A percentile compares a stretch with the other conserved stretches of the same genome.
Evolutionary conservation across 2,113 vertebrate genomes (phyloP).

Genomic region (Hucho hucho): DNA sequence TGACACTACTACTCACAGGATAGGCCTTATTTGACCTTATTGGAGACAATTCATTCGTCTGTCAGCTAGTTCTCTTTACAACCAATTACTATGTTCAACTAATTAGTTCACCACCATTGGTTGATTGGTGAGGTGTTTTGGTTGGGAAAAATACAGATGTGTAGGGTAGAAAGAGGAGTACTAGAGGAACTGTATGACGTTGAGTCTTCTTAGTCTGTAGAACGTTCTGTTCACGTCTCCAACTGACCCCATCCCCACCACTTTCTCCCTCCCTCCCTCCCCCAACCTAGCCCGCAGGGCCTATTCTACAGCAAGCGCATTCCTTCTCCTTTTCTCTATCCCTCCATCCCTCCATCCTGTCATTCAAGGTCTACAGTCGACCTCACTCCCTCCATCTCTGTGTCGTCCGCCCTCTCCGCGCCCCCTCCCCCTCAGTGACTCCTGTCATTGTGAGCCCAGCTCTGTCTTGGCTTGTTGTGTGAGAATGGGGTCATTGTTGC

Average conservation of each 20-base stretch:
- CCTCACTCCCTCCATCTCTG: conserved; percentile 24
- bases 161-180: too few species aligned
- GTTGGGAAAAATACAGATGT: too few species aligned
- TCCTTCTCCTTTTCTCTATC: conserved; percentile 40
- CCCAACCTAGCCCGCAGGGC: conserved; percentile 53
- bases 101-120: too few species aligned
- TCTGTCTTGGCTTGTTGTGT: conserved; percentile 67
- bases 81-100: too few species aligned
- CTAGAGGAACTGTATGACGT: too few species aligned
- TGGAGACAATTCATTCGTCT: too few species aligned
- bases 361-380: conserved; percentile 52
- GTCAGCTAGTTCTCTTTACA: too few species aligned
- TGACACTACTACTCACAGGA: too few species aligned
- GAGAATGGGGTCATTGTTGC: conserved; percentile 78
- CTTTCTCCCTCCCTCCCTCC: conserved; percentile 18
- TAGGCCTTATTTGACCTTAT: too few species aligned
- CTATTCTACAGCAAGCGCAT: conserved; percentile 46
- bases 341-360: conserved; percentile 47
- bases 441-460: conserved; percentile 65
- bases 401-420: conserved; percentile 7
- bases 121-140: too few species aligned
- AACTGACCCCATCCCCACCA: conserved; percentile 26
- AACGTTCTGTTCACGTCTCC: conserved; percentile 36
- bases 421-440: conserved; percentile 52
- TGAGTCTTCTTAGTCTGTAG: too few species aligned